Evolutionary conservation across 2,888 invertebrate genomes (phyloP).

Genomic region (Morpho deidamia): DNA sequence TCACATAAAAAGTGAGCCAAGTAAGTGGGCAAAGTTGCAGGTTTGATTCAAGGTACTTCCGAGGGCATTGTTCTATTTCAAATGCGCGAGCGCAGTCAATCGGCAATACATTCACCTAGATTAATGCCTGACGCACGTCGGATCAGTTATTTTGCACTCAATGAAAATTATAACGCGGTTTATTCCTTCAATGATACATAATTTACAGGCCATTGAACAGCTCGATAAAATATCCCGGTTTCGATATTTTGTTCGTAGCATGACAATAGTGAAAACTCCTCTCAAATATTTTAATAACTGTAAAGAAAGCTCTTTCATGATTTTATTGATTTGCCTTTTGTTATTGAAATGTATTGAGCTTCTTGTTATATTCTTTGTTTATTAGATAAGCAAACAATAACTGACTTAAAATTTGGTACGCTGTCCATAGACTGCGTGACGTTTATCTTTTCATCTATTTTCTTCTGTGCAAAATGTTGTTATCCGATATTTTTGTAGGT

Average conservation of each 20-base stretch:
- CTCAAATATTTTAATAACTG: no score
- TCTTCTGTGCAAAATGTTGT: neutral
- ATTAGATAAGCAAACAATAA: no score
- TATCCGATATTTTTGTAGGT: slow-evolving; percentile 40
- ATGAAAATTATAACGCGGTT: neutral
- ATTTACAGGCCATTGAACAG: neutral
- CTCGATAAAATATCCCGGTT: no score
- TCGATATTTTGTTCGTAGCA: no score
- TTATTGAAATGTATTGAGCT: no score
- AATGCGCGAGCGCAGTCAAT: slow-evolving; percentile 17
- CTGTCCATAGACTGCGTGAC: no score
- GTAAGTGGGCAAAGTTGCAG: slow-evolving; percentile 2
- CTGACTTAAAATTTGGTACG: no score
- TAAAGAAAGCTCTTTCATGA: no score
- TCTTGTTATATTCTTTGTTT: no score
- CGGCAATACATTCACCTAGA: slow-evolving; percentile 20
- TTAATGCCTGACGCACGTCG: slow-evolving; percentile 2
- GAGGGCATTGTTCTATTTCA: slow-evolving; percentile 24
- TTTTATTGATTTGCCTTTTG: no score
- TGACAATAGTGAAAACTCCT: no score
- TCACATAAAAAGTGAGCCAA: slow-evolving; percentile 1
- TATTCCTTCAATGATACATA: neutral
- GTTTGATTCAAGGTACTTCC: slow-evolving; percentile 23
- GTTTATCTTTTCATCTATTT: neutral
- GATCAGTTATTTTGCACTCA: slow-evolving; percentile 1